These are phyloP conservation scores for Ancistrus triradiatus DNA, from an alignment of 2,113 vertebrate species.

Conservation along the genomic window DNA sequence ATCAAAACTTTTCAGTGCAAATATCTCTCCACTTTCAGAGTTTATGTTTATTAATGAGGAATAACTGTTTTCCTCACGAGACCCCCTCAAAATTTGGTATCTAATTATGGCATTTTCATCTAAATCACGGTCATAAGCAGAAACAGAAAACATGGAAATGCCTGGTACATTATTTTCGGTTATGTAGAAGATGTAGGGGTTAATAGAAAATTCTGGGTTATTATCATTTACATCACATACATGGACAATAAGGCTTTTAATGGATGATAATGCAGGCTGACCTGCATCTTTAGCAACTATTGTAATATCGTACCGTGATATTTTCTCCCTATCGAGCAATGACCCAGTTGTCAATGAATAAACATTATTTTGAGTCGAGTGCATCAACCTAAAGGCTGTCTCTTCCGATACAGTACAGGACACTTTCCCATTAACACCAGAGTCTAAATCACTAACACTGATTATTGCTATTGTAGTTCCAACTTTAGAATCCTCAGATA, in stretches of 20 bases:
- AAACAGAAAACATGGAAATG: slow-evolving; percentile 31
- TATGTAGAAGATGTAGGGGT: slow-evolving; percentile 41
- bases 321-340: slow-evolving; percentile 51
- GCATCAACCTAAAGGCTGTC: slow-evolving; percentile 62
- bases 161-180: slow-evolving; percentile 51
- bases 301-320: slow-evolving; percentile 64
- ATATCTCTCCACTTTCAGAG: slow-evolving; percentile 34
- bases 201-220: slow-evolving; percentile 38
- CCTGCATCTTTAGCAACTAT: slow-evolving; percentile 53
- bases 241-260: slow-evolving; percentile 40
- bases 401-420: slow-evolving; percentile 47
- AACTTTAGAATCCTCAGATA: slow-evolving; percentile 58
- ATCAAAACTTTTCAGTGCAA: slow-evolving; percentile 43
- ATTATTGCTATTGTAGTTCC: slow-evolving; percentile 63
- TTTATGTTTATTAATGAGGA: slow-evolving; percentile 42
- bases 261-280: slow-evolving; percentile 34
- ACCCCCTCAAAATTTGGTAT: slow-evolving; percentile 32
- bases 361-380: slow-evolving; percentile 57
- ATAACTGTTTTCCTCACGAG: not conserved
- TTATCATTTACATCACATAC: slow-evolving; percentile 52
- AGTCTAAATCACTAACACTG: slow-evolving; percentile 62
- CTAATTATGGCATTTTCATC: slow-evolving; percentile 43
- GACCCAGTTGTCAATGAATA: slow-evolving; percentile 60
- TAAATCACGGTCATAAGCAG: slow-evolving; percentile 41
- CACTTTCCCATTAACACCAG: slow-evolving; percentile 60